Percentiles rank a stretch among this genome's conserved stretches.
Conservation (phyloP, 2,797 vertebrate genomes). For the Acrossocheilus fasciatus region DNA sequence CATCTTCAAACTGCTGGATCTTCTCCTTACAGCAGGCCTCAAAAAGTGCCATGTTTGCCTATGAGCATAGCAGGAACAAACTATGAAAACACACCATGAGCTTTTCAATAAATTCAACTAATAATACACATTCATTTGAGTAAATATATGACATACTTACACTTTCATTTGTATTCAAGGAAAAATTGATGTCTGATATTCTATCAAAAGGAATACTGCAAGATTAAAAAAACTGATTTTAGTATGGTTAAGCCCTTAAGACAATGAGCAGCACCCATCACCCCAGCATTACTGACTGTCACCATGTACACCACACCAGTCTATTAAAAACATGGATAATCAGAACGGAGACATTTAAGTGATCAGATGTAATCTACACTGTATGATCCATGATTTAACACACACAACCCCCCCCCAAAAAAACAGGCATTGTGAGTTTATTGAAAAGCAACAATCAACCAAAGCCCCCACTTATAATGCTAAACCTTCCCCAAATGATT, state of each 20-base stretch:
- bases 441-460: neutral
- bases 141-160: conserved; percentile 83
- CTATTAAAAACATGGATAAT: neutral
- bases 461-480: neutral
- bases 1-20: conserved; percentile 98
- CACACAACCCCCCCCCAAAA: neutral
- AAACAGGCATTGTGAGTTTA: conserved; percentile 3
- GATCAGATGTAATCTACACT: neutral
- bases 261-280: neutral
- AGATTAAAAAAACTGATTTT: conserved; percentile 78
- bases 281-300: neutral
- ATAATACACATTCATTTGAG: neutral
- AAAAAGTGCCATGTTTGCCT: conserved; percentile 98
- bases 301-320: conserved; percentile 17
- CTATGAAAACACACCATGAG: neutral
- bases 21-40: conserved; percentile 98
- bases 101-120: neutral
- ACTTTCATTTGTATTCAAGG: conserved; percentile 98
- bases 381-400: conserved; percentile 13
- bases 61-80: conserved; percentile 51
- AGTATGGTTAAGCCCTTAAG: conserved; percentile 65
- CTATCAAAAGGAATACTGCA: conserved; percentile 99
- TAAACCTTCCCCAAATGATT: neutral
- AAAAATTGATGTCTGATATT: conserved; percentile 99
- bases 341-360: neutral